A percentile compares a stretch with the other conserved stretches of the same genome.
Evolutionary conservation across 92 coral and sea anemone species (phyloP).

Genomic region (Diadumene lineata): DNA sequence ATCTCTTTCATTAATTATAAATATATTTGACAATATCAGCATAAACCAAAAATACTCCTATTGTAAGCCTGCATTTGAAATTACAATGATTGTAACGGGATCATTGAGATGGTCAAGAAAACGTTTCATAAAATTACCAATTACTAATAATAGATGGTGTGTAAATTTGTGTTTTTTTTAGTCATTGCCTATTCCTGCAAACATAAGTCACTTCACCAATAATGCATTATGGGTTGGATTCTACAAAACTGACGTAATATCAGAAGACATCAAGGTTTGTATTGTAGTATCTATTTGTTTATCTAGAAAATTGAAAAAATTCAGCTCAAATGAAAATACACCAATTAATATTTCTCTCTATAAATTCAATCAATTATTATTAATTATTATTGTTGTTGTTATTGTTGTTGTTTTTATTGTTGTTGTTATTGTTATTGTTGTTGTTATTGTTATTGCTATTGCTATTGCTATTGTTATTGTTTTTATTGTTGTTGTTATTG

Average conservation of each 20-base stretch:
- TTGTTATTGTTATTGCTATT: no score
- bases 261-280: conserved; percentile 92
- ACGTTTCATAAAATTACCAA: background rate
- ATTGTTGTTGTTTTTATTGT: no score
- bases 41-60: background rate
- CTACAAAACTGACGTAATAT: conserved; percentile 86
- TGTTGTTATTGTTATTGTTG: no score
- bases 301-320: no score
- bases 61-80: background rate
- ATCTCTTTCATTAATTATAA: no score
- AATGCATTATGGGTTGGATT: conserved; percentile 99
- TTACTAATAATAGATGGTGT: no score
- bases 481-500: no score
- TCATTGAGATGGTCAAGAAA: background rate
- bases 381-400: no score
- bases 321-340: no score
- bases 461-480: no score
- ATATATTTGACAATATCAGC: background rate
- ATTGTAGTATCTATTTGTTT: background rate
- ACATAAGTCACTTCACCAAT: conserved; percentile 84
- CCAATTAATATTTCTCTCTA: no score
- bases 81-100: background rate
- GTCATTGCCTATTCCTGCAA: conserved; percentile 68
- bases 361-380: no score
- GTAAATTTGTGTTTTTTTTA: conserved; percentile 5